Conservation (phyloP, 2,797 vertebrate genomes). For the Bovichtus diacanthus region DNA sequence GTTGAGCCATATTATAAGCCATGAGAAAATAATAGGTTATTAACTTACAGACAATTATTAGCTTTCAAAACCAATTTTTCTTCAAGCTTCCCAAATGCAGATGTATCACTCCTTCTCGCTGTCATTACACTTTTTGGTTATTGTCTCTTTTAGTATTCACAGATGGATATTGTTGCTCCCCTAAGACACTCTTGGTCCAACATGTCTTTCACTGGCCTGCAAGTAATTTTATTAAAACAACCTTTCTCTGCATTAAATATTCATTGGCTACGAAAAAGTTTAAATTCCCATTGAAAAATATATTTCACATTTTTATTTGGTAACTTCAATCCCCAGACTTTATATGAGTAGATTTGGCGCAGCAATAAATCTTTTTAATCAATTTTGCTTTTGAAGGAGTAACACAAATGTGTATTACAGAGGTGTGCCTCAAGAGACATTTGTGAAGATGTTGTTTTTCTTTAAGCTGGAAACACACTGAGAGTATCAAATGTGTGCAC, state of each 20-base stretch:
- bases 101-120: constrained; percentile 17
- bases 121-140: constrained; percentile 28
- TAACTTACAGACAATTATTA: constrained; percentile 1
- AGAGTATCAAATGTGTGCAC: constrained; percentile 35
- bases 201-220: constrained; percentile 64
- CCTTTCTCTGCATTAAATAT: constrained; percentile 67
- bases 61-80: constrained; percentile 12
- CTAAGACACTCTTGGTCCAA: constrained; percentile 55
- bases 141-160: constrained; percentile 67
- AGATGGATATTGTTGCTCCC: constrained; percentile 52
- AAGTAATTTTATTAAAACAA: constrained; percentile 66
- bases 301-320: constrained; percentile 39
- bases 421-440: constrained; percentile 17
- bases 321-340: constrained; percentile 26
- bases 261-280: constrained; percentile 46
- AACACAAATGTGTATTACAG: constrained; percentile 25
- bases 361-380: neutral
- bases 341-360: constrained; percentile 11
- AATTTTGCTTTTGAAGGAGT: constrained; percentile 33
- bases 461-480: constrained; percentile 29
- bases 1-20: neutral
- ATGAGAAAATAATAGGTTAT: constrained; percentile 16
- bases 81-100: constrained; percentile 37
- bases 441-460: constrained; percentile 31
- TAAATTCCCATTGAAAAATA: constrained; percentile 38